phyloP scores from a whole-genome alignment of 2,888 invertebrate species.

The Ectropis crepuscularia region DNA sequence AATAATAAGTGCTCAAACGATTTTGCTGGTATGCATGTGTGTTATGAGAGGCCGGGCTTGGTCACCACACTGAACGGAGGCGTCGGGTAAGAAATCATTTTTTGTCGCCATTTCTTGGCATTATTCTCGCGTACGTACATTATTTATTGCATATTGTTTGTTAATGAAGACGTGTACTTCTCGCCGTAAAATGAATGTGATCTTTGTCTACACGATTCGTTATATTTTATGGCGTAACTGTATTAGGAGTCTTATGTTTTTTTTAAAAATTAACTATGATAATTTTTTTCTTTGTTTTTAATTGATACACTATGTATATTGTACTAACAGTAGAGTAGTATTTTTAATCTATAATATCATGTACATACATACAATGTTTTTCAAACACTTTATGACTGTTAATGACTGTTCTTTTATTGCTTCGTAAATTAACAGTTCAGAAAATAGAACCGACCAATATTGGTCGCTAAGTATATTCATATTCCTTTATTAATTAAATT shows the following conservation, averaged over 20 bases:
- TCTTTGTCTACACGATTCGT: slow-evolving; percentile 18
- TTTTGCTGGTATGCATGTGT: slow-evolving; percentile 80
- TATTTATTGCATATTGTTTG: slow-evolving; percentile 34
- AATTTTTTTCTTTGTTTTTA: neutral
- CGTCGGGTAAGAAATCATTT: slow-evolving; percentile 67
- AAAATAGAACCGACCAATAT: no score
- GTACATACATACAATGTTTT: no score
- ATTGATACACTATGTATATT: neutral
- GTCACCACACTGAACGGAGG: slow-evolving; percentile 79
- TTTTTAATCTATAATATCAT: no score
- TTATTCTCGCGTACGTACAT: slow-evolving; percentile 20
- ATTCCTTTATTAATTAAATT: no score
- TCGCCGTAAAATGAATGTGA: slow-evolving; percentile 14
- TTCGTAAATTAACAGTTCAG: no score
- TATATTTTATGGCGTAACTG: slow-evolving; percentile 21
- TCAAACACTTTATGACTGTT: no score
- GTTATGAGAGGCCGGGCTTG: slow-evolving; percentile 79
- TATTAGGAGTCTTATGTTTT: slow-evolving; percentile 2
- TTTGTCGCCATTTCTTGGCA: slow-evolving; percentile 20
- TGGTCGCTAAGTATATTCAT: no score
- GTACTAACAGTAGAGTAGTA: no score
- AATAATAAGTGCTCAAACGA: slow-evolving; percentile 59
- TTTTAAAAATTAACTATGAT: neutral
- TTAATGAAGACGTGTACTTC: slow-evolving; percentile 26
- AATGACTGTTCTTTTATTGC: no score